Evolutionary conservation across 2,113 vertebrate species (phyloP).

Genomic region (Brienomyrus longianalis): DNA sequence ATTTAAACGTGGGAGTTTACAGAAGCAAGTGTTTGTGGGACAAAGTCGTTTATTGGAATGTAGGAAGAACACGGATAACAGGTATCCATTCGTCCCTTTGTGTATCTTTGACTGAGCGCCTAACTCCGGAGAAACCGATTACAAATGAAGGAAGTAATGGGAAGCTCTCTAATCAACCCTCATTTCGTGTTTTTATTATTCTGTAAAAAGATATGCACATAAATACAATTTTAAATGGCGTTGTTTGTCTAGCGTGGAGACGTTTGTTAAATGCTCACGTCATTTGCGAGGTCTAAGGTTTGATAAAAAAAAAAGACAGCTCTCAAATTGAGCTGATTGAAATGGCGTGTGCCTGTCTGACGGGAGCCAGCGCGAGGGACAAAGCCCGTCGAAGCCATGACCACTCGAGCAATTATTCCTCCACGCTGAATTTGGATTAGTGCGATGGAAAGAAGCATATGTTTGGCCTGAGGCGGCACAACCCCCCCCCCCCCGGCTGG

Average conservation of each 20-base stretch:
- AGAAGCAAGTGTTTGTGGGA: background rate
- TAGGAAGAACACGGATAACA: background rate
- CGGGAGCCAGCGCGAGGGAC: slow-evolving; percentile 96
- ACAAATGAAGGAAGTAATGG: background rate
- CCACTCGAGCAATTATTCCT: slow-evolving; percentile 99
- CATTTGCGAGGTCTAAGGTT: slow-evolving; percentile 69
- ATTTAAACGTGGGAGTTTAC: background rate
- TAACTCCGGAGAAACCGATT: background rate
- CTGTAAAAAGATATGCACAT: background rate
- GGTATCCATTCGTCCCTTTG: background rate
- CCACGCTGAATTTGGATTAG: slow-evolving; percentile 99
- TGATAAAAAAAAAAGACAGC: slow-evolving; percentile 86
- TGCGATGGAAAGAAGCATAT: slow-evolving; percentile 99
- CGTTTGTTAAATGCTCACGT: slow-evolving; percentile 67
- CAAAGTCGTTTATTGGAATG: slow-evolving; percentile 4
- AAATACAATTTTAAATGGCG: slow-evolving; percentile 15
- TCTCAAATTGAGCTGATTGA: slow-evolving; percentile 88
- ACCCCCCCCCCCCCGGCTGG: slow-evolving; percentile 77
- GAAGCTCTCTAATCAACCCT: background rate
- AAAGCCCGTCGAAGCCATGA: slow-evolving; percentile 95
- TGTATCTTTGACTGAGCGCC: background rate
- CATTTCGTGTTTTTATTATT: background rate
- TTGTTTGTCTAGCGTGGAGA: slow-evolving; percentile 57
- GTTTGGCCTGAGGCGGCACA: slow-evolving; percentile 97
- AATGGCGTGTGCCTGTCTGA: slow-evolving; percentile 98